Evolutionary conservation across 1,140 invertebrate genomes (phyloP).

Genomic region (Belonocnema kinseyi): DNA sequence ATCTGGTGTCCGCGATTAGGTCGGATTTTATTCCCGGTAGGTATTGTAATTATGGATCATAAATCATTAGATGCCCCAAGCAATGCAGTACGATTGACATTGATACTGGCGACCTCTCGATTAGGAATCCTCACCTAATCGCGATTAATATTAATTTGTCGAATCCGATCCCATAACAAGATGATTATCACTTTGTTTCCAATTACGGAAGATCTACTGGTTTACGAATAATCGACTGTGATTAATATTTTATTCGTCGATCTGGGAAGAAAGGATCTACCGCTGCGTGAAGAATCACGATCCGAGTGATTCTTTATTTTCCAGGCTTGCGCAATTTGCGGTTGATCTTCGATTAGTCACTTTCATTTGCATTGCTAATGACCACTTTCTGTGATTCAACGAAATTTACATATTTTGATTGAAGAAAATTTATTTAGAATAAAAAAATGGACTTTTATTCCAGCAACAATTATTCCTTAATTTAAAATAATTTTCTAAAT

Average conservation of each 20-base stretch:
- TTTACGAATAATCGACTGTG: not conserved
- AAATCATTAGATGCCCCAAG: no score
- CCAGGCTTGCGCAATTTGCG: slow-evolving; percentile 5
- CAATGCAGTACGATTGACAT: not conserved
- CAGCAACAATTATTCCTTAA: no score
- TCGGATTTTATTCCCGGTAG: no score
- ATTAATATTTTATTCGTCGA: not conserved
- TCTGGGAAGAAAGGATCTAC: not conserved
- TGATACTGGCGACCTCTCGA: not conserved
- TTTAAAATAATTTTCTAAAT: no score
- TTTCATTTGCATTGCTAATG: not conserved
- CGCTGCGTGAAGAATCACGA: slow-evolving; percentile 16
- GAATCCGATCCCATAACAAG: not conserved
- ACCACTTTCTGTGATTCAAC: not conserved
- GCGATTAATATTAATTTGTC: slow-evolving; percentile 20
- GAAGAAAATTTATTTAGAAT: no score
- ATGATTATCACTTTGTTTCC: not conserved
- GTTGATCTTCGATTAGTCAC: slow-evolving; percentile 12
- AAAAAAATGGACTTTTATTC: no score
- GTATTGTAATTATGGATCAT: no score
- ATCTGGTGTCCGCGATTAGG: no score
- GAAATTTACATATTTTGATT: not conserved
- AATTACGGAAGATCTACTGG: not conserved
- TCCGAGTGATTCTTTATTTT: slow-evolving; percentile 12
- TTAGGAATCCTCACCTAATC: not conserved